Evolutionary conservation across 1,140 invertebrate species (phyloP).

Genomic region (Venturia canescens): DNA sequence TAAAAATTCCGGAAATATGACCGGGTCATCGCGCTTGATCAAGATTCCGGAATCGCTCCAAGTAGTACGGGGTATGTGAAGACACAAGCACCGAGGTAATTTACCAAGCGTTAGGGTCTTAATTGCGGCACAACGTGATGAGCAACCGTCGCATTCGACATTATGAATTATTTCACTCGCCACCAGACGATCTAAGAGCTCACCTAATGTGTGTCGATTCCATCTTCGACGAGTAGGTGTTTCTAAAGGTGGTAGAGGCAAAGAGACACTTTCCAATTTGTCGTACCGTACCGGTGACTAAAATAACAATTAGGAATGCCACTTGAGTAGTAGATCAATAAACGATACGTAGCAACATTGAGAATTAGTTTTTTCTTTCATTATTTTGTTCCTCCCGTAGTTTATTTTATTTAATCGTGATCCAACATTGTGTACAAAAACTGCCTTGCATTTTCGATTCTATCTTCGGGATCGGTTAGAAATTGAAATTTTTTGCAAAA

Average conservation of each 20-base stretch:
- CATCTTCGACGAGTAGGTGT: conserved; percentile 74
- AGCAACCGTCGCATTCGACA: conserved; percentile 89
- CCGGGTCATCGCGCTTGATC: conserved; percentile 90
- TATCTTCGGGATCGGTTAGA: too few relatives aligned
- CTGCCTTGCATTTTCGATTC: too few relatives aligned
- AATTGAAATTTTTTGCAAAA: too few relatives aligned
- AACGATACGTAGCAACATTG: too few relatives aligned
- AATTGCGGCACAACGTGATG: conserved; percentile 75
- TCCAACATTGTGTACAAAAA: too few relatives aligned
- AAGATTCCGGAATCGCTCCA: conserved; percentile 86
- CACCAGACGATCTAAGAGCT: conserved; percentile 88
- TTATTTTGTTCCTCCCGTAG: too few relatives aligned
- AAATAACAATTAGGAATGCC: conserved; percentile 52
- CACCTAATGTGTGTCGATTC: conserved; percentile 80
- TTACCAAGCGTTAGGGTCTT: conserved; percentile 93
- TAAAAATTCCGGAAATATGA: conserved; percentile 90
- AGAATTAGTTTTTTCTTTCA: too few relatives aligned
- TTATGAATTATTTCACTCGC: conserved; percentile 89
- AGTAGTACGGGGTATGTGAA: conserved; percentile 91
- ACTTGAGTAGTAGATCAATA: too few relatives aligned
- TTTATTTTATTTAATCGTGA: too few relatives aligned
- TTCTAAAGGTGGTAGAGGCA: conserved; percentile 82
- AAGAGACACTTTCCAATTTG: conserved; percentile 91
- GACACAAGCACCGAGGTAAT: conserved; percentile 88
- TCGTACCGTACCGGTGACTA: conserved; percentile 91